Evolutionary conservation across 2,797 vertebrate species (phyloP), one percentile per base, ranked within the genome.

Genomic region (Forpus xanthops): DNA sequence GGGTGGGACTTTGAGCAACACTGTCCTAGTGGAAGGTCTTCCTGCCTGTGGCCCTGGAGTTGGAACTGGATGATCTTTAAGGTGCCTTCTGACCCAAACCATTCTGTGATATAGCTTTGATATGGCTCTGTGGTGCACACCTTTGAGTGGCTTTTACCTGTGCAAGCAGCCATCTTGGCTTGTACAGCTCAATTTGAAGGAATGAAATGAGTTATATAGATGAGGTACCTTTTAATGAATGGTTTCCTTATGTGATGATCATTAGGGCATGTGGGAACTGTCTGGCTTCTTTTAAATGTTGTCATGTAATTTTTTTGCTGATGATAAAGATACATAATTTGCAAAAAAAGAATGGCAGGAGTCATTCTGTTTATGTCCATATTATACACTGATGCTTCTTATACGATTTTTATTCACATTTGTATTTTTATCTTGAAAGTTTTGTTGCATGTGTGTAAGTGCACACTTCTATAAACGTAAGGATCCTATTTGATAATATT

Each of bases 101-200:
- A 7, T 35, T 58, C 55, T 35, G 35, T 58, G 33, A 16, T 44
- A 10, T 1, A 74, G 20, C 27, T 88, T 60, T 11, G 18, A 1
- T 58, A 14, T 15, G 35, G 39, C 60, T 50, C 78, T 56, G 2
- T 42, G 37, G 21, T 71, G 33, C 15, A 11, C 25, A 30, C 11
- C 41, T 1, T 0, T 66, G 27, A 5, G 12, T 37, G 16, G 20
- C 11, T 27, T 76, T 83, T 49, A 56, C 16, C 28, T 42, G 0
- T 49, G 15, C 30, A 87, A 50, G 75, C 42, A 67, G 9, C 17
- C 30, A 13, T 35, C 41, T 75, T 65, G 70, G 64, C 35, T 77
- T 91, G 37, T 11, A 19, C 28, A 5, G 0, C 33, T 88, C 50
- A 31, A 20, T 55, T 80, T 58, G 50, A 37, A 65, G 53, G 44